Evolutionary conservation across 2,888 invertebrate genomes (phyloP).

Genomic region (Heliconius sara): DNA sequence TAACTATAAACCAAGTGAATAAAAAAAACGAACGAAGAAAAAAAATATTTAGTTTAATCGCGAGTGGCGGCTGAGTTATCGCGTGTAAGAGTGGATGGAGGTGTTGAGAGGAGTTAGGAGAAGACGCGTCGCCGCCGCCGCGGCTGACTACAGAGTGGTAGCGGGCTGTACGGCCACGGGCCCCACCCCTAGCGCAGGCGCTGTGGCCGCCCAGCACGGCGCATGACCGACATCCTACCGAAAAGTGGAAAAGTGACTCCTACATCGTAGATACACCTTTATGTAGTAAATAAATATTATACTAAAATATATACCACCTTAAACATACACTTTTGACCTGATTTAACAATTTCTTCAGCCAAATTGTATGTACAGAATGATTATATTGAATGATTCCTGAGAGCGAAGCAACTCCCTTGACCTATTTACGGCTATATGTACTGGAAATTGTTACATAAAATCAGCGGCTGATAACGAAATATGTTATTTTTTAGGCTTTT

Average conservation of each 20-base stretch:
- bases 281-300: slow-evolving; percentile 83
- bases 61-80: slow-evolving; percentile 76
- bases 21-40: slow-evolving; percentile 67
- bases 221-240: slow-evolving; percentile 82
- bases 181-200: slow-evolving; percentile 82
- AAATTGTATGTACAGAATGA: slow-evolving; percentile 29
- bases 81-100: slow-evolving; percentile 57
- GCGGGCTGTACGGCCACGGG: slow-evolving; percentile 74
- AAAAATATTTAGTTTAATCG: slow-evolving; percentile 60
- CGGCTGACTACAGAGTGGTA: slow-evolving; percentile 79
- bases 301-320: slow-evolving; percentile 70
- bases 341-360: slow-evolving; percentile 62
- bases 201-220: slow-evolving; percentile 61
- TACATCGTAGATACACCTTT: slow-evolving; percentile 81
- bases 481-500: slow-evolving; percentile 30
- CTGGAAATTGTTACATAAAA: slow-evolving; percentile 28
- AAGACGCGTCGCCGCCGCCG: slow-evolving; percentile 74
- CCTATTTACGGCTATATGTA: slow-evolving; percentile 29
- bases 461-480: neutral
- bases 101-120: slow-evolving; percentile 59
- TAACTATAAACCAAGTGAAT: slow-evolving; percentile 55
- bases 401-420: slow-evolving; percentile 8
- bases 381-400: neutral
- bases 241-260: slow-evolving; percentile 83
- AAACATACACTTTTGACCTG: slow-evolving; percentile 71